Evolutionary conservation across 2,888 invertebrate genomes (phyloP).

Genomic region (Drosophila fungiperda): DNA sequence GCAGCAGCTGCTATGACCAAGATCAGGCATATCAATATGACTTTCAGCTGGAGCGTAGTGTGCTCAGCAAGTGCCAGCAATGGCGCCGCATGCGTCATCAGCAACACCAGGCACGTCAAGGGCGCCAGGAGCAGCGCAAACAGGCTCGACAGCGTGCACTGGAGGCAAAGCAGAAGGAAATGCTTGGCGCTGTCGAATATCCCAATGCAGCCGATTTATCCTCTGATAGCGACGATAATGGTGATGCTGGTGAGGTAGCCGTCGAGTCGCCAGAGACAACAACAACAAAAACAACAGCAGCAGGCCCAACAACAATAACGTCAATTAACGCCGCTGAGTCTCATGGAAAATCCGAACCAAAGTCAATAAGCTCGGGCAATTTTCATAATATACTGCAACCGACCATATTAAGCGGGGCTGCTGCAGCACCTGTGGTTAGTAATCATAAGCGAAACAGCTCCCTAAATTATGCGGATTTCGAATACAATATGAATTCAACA

Average conservation of each 20-base stretch:
- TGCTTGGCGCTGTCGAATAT: slow-evolving; percentile 87
- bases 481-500: slow-evolving; percentile 93
- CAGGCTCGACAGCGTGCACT: slow-evolving; percentile 87
- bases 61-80: slow-evolving; percentile 90
- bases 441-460: slow-evolving; percentile 75
- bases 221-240: slow-evolving; percentile 76
- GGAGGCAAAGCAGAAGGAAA: slow-evolving; percentile 87
- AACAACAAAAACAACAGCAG: slow-evolving; percentile 13
- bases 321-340: slow-evolving; percentile 47
- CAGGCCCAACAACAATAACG: slow-evolving; percentile 18
- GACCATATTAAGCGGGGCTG: slow-evolving; percentile 75
- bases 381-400: slow-evolving; percentile 85
- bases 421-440: slow-evolving; percentile 49
- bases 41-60: slow-evolving; percentile 90
- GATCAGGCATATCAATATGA: slow-evolving; percentile 87
- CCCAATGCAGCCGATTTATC: slow-evolving; percentile 88
- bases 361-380: slow-evolving; percentile 74
- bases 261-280: slow-evolving; percentile 9
- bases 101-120: slow-evolving; percentile 87
- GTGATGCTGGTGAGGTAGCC: slow-evolving; percentile 49
- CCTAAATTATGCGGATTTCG: slow-evolving; percentile 91
- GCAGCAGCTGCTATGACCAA: slow-evolving; percentile 86
- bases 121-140: slow-evolving; percentile 87
- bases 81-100: slow-evolving; percentile 89
- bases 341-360: slow-evolving; percentile 63